Base-by-base conservation (phyloP, 2,888 invertebrate species). In the Leptinotarsa juncta region DNA sequence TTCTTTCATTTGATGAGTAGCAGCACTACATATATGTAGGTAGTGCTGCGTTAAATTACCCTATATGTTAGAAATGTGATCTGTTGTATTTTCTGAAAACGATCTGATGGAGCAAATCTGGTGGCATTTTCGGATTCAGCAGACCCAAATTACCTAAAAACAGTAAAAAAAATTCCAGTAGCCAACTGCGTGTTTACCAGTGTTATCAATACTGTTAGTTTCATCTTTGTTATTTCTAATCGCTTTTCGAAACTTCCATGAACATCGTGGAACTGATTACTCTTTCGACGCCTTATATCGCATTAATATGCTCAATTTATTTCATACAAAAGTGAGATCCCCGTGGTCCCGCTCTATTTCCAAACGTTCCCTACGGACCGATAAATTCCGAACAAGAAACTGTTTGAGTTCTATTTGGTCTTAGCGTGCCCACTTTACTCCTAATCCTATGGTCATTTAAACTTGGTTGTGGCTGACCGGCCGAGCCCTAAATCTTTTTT, bases 301-400 rank as follows among this genome's bases (percentile, higher is more conserved):
- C 4, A 62, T 62, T 62, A 62, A 62, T 32, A 62, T 42, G 62
- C 12, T 62, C 23, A 4, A 57, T 23, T 14, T 57, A 42, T 20
- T 62, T n/a, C 5, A 18, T 62, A 62, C 62, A 32, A 62, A 62
- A 62, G 62, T 42, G 7, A 32, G 14, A 62, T 26, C 62, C 62
- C 62, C n/a, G 23, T 16, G 57, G 69, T 57, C 48, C 20, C 16
- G 69, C 23, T 69, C 69, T 57, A 69, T 69, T 60, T 69, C 69
- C 48, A 26, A 57, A 62, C 18, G 42, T 32, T 49, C 69, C 49
- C 69, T 69, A 23, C 12, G 69, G 69, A 48, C 69, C 69, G 57
- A 69, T 69, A 60, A 57, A 69, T 69, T 69, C 23, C 20, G 57
- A 57, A 69, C 69, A 69, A 69, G 69, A 69, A 55, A 69, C 69